Base-by-base conservation (phyloP, 37 sponge, comb jelly and placozoan species). In the Mnemiopsis leidyi region DNA sequence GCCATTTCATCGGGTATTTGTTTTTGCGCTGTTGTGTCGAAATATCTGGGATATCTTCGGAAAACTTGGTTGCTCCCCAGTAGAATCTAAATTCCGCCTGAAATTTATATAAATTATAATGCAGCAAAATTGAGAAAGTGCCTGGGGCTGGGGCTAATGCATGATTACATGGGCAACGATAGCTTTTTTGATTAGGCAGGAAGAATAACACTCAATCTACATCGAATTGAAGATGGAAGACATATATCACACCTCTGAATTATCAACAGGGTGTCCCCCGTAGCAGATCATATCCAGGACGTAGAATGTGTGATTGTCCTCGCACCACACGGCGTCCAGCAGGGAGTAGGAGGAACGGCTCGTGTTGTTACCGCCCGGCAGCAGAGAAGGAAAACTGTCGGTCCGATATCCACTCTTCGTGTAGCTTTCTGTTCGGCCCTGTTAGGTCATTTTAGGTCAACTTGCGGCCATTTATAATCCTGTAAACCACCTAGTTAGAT, bases 281-380 rank as follows among this genome's bases (percentile, higher is more conserved):
- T 97, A 98, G 76, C 95, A 95, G 96, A 98, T 95, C 1, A 98
- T 21, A 75, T 98, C 99, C 92, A 98, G 82, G 36, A 98, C 93
- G 73, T 94, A 97, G 93, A 93, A 98, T 0, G 95, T 95, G 29
- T 79, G 69, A 20, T 83, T 39, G 0, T 69, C 28, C 32, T 96
- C 96, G 69, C 95, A 38, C 76, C 83, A 96, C 28, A 98, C 94
- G 67, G 96, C 96, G 76, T 98, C 98, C 67, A 98, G 93, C 25
- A 98, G 94, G 35, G 95, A 82, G 93, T 94, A 96, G 32, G 95
- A 94, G 21, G 73, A 75, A 30, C 69, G 32, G 69, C 85, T 69
- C 28, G 69, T 38, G 35, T 69, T 82, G 82, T 88, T 69, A 0
- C 99, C 99, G 0, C 99, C 99, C 2, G 99, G 99, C 3, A 98